Percentiles rank a stretch among this genome's conserved stretches.
phyloP scores from a whole-genome alignment of 2,888 invertebrate genomes.

The Drosophila villosipedis region DNA sequence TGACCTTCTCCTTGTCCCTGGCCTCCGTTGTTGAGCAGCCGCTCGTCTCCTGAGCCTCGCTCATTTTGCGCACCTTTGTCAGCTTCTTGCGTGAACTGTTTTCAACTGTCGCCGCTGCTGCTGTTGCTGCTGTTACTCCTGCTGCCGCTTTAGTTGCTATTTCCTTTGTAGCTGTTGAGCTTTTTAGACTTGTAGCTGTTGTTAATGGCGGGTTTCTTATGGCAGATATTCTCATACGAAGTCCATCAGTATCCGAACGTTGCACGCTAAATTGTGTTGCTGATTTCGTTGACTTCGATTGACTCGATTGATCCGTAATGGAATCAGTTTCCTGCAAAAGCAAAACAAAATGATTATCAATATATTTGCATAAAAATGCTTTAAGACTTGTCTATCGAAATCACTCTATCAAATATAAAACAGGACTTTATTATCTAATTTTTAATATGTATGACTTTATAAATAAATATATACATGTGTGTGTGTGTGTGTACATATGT shows the following conservation, averaged over 20 bases:
- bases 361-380: not conserved
- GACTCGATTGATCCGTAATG: slow-evolving; percentile 82
- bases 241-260: slow-evolving; percentile 84
- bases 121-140: slow-evolving; percentile 9
- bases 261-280: slow-evolving; percentile 84
- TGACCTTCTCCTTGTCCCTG: slow-evolving; percentile 50
- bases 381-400: not conserved
- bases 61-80: slow-evolving; percentile 52
- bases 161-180: slow-evolving; percentile 16
- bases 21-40: slow-evolving; percentile 72
- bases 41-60: slow-evolving; percentile 77
- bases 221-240: slow-evolving; percentile 85
- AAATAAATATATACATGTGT: not conserved
- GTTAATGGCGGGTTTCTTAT: slow-evolving; percentile 64
- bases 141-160: not conserved
- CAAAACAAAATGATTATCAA: not conserved
- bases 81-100: slow-evolving; percentile 38
- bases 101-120: slow-evolving; percentile 12
- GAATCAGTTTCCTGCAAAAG: slow-evolving; percentile 80
- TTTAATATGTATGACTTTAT: not conserved
- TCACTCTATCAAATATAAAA: not conserved
- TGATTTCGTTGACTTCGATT: slow-evolving; percentile 74
- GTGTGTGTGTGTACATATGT: not conserved
- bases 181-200: slow-evolving; percentile 29
- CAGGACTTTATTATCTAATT: not conserved